Base-by-base conservation (phyloP, 2,797 vertebrate genomes). In the Acipenser transmontanus region DNA sequence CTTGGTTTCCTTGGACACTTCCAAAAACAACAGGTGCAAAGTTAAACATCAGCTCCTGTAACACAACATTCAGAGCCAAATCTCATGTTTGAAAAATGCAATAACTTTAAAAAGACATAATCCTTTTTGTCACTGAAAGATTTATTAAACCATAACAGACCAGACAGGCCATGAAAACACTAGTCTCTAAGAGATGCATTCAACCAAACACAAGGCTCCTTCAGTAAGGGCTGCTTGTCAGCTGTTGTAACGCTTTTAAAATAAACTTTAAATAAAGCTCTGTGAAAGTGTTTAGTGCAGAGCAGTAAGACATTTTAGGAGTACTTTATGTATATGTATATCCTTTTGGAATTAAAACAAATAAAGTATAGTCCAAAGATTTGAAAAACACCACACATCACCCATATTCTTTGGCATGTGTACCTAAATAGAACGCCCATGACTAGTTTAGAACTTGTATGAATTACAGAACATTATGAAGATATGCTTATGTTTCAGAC, bases 1-100 rank as follows among this genome's bases (percentile, higher is more conserved):
- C 85, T 81, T 86, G 73, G 87, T 91, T 91, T 91, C 88, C 85
- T 85, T 73, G 85, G 76, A 76, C 79, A 76, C 75, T 76, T 81
- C 80, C 76, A 78, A 82, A 91, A 91, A 90, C 83, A 91, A 90
- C 90, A 93, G 91, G 88, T 93, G 90, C 87, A 79, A 78, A 78
- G 80, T 90, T 85, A 84, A 81, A 83, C 81, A 80, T 79, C 75
- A 49, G 49, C 61, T 69, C 68, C 1, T 74, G 80, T 74, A 76
- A 77, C 73, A 77, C 76, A 82, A 74, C 79, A 70, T 74, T 67
- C 8, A 59, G 14, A 70, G 74, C 77, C 73, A 69, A 75, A 71
- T 69, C 62, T 70, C 67, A 70, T 11, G n/a, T 60, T 14, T 66
- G 64, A 66, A 69, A 82, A 81, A 68, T 68, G 66, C 49, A 75